Evolutionary conservation across 2,113 vertebrate species (phyloP), one percentile per base, ranked within the genome.

Genomic region (Pelecanoides urinatrix): DNA sequence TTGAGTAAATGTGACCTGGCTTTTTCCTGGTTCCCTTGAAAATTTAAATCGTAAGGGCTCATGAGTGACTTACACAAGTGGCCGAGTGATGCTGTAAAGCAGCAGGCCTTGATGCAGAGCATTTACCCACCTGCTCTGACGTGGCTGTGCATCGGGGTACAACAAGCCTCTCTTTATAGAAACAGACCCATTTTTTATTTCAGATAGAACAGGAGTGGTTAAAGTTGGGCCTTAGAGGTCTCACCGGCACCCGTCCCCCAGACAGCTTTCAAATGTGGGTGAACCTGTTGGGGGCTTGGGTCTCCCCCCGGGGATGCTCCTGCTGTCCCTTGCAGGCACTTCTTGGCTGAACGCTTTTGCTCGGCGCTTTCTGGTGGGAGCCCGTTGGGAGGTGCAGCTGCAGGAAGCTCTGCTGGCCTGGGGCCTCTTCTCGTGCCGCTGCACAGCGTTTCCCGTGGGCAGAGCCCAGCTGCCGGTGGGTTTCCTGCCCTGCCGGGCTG

Each of bases 391-490:
- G 81, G 23, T 83, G 88, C 90, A 93, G 91, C 86, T 96, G 93
- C 96, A 94, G 95, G 97, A 96, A 97, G 58, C 86, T 45, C 34
- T 56, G 63, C 62, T 65, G 38, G 72, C 91, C 47, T 53, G 65
- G 68, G 92, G 91, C 90, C 94, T 74, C 91, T 75, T 75, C 68
- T 94, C 1, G 0, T 83, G 79, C 79, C 0, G 1, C 77, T 71
- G 66, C 71, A 10, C 83, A n/a, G 83, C 6, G 6, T 84, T 96
- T 97, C 95, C 94, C 86, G 11, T 94, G 92, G 91, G 92, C 76
- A 94, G 77, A 95, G 73, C 73, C 59, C 0, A 0, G 59, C 74
- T 85, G 55, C 63, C 1, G 1, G 15, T 2, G 10, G 52, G 44
- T 68, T 96, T 96, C 94, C 95, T 91, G 91, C 88, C 80, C 75